Base-by-base conservation (phyloP, 2,888 invertebrate species). In the Actias luna region DNA sequence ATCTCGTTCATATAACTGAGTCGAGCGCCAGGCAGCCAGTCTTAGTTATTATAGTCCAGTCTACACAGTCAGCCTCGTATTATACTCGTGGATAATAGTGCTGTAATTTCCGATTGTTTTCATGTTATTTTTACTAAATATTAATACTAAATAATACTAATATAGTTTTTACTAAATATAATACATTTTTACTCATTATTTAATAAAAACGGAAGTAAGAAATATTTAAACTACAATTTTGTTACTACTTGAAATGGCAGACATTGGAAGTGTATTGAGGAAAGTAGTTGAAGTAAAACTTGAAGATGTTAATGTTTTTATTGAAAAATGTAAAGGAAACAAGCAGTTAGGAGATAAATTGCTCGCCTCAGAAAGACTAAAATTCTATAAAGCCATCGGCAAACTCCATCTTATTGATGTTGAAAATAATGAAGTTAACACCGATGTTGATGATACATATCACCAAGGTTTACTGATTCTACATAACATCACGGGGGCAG, bases 351-450 rank as follows among this genome's bases (percentile, higher is more conserved):
- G n/a, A 55, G 10, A 55, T 5, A 55, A 61, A 57, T 29, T 61
- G 14, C 36, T 29, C 1, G 61, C 61, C 16, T 57, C 61, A n/a
- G 58, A 62, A 16, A 62, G 42, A 58, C 31, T 16, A 22, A 62
- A 62, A 8, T 62, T 62, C 42, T 42, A 58, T 22, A 62, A 31
- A 62, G 57, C 58, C 14, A 58, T 62, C n/a, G 61, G 61, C n/a
- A 57, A 39, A 29, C 1, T 16, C 5, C 22, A 42, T 25, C 42
- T 58, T 25, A 22, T 52, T 22, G 58, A 39, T 16, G 18, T 5
- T 31, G 10, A 12, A 4, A 5, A 50, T 10, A 50, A 12, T 25
- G 46, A 58, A 22, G 33, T 46, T 0, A 33, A 39, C 16, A 7
- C 22, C n/a, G 58, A 42, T 16, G 58, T 42, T 46, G 61, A 62